Conservation (phyloP, 92 coral and sea anemone genomes). For the Heteractis magnifica region DNA sequence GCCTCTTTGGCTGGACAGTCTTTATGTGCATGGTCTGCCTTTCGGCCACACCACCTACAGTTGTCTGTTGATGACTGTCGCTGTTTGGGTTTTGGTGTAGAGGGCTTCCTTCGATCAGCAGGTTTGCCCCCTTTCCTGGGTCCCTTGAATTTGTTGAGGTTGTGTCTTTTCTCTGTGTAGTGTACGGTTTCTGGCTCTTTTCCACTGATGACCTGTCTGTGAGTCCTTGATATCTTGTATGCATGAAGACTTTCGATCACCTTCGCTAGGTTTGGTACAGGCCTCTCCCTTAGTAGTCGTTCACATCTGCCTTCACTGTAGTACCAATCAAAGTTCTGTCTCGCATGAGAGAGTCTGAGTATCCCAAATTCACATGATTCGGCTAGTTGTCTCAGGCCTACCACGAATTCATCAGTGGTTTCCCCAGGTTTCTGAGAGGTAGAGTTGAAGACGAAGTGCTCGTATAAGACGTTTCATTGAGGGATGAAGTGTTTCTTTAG, state of each 20-base stretch:
- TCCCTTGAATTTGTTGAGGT: background rate
- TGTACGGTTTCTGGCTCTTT: conserved; percentile 4
- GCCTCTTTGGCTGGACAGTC: conserved; percentile 37
- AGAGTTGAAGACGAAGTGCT: conserved; percentile 38
- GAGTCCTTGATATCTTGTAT: background rate
- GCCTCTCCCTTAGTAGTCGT: conserved; percentile 34
- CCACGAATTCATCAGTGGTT: conserved; percentile 33
- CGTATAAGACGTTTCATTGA: conserved; percentile 34
- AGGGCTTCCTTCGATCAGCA: background rate
- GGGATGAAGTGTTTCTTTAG: conserved; percentile 43
- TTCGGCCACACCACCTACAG: conserved; percentile 14
- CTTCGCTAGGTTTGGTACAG: background rate
- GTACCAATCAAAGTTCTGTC: conserved; percentile 41
- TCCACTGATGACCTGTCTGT: conserved; percentile 4
- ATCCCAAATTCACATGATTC: conserved; percentile 33
- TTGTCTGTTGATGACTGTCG: background rate
- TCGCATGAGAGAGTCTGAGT: conserved; percentile 38
- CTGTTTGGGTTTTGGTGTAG: background rate
- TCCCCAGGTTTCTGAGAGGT: conserved; percentile 34
- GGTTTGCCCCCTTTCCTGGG: conserved; percentile 14
- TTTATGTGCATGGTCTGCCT: conserved; percentile 10
- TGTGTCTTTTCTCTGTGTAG: background rate
- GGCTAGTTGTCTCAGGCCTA: conserved; percentile 36
- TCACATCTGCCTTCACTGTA: conserved; percentile 38
- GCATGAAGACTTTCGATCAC: background rate